A percentile compares a stretch with the other conserved stretches of the same genome.
Evolutionary conservation across 2,888 invertebrate genomes (phyloP).

Genomic region (Phyto melanocephala): DNA sequence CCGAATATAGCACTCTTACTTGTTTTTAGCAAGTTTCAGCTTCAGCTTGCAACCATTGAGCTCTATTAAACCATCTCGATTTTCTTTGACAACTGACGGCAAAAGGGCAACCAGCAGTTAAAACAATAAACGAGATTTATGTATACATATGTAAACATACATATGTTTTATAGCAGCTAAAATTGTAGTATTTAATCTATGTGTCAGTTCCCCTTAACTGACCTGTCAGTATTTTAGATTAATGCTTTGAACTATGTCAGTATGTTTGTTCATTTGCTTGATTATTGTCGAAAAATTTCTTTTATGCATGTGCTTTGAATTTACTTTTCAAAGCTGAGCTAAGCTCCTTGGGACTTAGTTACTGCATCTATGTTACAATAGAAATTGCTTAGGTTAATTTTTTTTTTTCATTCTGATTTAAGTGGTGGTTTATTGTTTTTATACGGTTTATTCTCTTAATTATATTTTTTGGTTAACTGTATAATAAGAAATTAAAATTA

Average conservation of each 20-base stretch:
- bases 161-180: not conserved
- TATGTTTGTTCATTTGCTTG: not conserved
- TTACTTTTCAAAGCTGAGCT: not conserved
- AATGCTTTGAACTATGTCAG: slow-evolving; percentile 11
- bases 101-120: too few relatives aligned
- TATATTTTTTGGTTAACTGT: too few relatives aligned
- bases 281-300: not conserved
- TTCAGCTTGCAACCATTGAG: slow-evolving; percentile 1
- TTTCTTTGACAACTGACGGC: not conserved
- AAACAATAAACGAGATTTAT: too few relatives aligned
- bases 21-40: not conserved
- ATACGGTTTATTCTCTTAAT: too few relatives aligned
- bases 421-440: too few relatives aligned
- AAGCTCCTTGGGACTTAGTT: too few relatives aligned
- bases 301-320: not conserved
- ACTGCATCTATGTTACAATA: too few relatives aligned
- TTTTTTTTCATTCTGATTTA: too few relatives aligned
- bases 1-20: too few relatives aligned
- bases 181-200: not conserved
- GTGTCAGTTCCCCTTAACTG: not conserved
- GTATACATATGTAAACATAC: too few relatives aligned
- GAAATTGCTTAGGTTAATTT: too few relatives aligned
- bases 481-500: too few relatives aligned
- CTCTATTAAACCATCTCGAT: slow-evolving; percentile 17
- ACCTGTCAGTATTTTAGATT: slow-evolving; percentile 21